Base-by-base conservation (phyloP, 2,888 invertebrate genomes). In the Heterodera filipjevi region DNA sequence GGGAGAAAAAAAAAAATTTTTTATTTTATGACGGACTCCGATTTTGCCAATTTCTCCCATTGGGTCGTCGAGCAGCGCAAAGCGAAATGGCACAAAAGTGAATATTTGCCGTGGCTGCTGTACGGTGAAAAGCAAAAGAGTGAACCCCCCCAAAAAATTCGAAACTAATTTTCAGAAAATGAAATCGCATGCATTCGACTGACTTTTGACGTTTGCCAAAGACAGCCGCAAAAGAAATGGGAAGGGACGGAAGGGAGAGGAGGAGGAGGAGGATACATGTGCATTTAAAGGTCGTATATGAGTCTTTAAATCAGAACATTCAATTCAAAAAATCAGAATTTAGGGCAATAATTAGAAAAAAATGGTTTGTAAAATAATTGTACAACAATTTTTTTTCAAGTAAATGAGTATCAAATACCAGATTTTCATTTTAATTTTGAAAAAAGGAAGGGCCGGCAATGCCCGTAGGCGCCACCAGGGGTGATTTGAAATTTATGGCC, bases 191-290 rank as follows among this genome's bases (percentile, higher is more conserved):
- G 89, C 74, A 82, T 89, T 33, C 85, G 87, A 76, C 77, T 89
- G 79, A 87, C 89, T 19, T 89, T 89, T 77, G 88, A 89, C 80
- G 87, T 89, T 12, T 89, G 89, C 72, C 89, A 89, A 80, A 79
- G 85, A 70, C 82, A 82, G 39, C 88, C 88, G 32, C 81, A 85
- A 66, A 81, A 84, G 39, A 85, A 84, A 49, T 83, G 84, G 46
- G 75, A 75, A 27, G 72, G 73, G n/a, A 85, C 81, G 77, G 27
- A 59, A n/a, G 53, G 53, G 53, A n/a, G n/a, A n/a, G n/a, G n/a
- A n/a, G 86, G 87, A 39, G 53, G 64, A 16, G 16, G n/a, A 35
- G 79, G 78, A 14, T 79, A 72, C 74, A 79, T 72, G 6, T 79
- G 79, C 59, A 70, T 22, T 64, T 79, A 46, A 64, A 3, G 35